Conservation (phyloP, 2,888 invertebrate genomes). For the Lasioglossum morio region DNA sequence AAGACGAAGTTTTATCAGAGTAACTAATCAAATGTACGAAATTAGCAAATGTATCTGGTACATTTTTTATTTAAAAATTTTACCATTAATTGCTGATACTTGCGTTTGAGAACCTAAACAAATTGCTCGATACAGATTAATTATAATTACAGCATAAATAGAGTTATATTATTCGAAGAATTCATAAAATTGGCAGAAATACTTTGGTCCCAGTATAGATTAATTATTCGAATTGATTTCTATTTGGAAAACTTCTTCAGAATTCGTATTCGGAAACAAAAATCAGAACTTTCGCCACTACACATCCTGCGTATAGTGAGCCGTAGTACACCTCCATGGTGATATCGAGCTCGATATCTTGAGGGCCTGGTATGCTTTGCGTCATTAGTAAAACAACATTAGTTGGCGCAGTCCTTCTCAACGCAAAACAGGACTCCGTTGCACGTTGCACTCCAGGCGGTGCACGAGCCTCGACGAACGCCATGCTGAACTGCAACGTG, state of each 20-base stretch:
- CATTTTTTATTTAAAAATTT: too few relatives aligned
- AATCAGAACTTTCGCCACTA: constrained; percentile 93
- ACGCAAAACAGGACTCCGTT: constrained; percentile 87
- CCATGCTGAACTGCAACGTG: constrained; percentile 91
- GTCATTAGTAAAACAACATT: constrained; percentile 92
- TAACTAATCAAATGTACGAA: too few relatives aligned
- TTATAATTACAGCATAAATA: not conserved
- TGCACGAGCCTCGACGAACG: constrained; percentile 88
- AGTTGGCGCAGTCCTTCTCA: constrained; percentile 85
- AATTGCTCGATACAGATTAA: not conserved
- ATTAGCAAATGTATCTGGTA: too few relatives aligned
- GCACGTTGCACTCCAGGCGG: constrained; percentile 87
- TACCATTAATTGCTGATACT: too few relatives aligned
- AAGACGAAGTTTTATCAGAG: not conserved
- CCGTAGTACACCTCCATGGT: constrained; percentile 93
- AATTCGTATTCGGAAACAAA: constrained; percentile 94
- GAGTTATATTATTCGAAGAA: not conserved
- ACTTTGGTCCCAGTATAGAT: not conserved
- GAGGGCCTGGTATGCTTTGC: constrained; percentile 92
- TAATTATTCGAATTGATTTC: not conserved
- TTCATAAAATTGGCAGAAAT: not conserved
- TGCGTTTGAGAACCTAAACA: not conserved
- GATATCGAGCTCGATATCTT: constrained; percentile 94
- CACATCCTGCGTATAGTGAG: constrained; percentile 91
- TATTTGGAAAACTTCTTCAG: constrained; percentile 83